Percentiles rank a stretch among this genome's conserved stretches.
phyloP scores from a whole-genome alignment of 2,888 invertebrate genomes.

The Allacma fusca region DNA sequence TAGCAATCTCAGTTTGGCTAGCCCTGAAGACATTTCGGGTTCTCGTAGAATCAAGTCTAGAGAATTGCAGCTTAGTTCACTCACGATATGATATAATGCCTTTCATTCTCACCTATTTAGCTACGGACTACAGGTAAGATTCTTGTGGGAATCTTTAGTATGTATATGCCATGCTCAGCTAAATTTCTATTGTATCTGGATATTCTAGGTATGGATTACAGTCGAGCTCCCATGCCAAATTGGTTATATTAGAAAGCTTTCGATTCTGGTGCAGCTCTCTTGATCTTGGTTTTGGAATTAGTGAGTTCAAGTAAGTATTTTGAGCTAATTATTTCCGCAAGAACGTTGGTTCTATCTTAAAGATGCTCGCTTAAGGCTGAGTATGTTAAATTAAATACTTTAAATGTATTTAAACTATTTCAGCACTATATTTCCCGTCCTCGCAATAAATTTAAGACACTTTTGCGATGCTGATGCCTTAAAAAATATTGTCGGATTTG shows the following conservation, averaged over 20 bases:
- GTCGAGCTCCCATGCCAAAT: constrained; percentile 33
- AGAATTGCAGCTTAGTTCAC: constrained; percentile 26
- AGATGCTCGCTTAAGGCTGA: no score
- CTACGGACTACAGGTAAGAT: constrained; percentile 25
- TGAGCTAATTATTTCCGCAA: background rate
- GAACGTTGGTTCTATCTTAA: no score
- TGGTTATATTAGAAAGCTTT: constrained; percentile 38
- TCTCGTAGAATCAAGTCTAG: constrained; percentile 27
- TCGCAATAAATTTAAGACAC: constrained; percentile 29
- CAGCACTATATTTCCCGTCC: constrained; percentile 31
- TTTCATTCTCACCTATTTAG: constrained; percentile 22
- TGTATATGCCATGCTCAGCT: no score
- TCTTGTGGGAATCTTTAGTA: no score
- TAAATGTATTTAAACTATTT: no score
- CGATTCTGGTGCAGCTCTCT: constrained; percentile 39
- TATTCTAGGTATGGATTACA: constrained; percentile 27
- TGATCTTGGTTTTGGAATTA: constrained; percentile 29
- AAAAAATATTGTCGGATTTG: constrained; percentile 22
- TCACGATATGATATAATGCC: constrained; percentile 17
- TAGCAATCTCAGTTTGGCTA: constrained; percentile 32
- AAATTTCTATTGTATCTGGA: background rate
- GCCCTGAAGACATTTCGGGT: constrained; percentile 36
- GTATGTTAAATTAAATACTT: no score
- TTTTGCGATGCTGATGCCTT: constrained; percentile 25
- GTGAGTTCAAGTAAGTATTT: constrained; percentile 34